These are phyloP conservation scores for Elaeidobius kamerunicus DNA, from an alignment of 2,888 invertebrate species.

Conservation along the genomic window DNA sequence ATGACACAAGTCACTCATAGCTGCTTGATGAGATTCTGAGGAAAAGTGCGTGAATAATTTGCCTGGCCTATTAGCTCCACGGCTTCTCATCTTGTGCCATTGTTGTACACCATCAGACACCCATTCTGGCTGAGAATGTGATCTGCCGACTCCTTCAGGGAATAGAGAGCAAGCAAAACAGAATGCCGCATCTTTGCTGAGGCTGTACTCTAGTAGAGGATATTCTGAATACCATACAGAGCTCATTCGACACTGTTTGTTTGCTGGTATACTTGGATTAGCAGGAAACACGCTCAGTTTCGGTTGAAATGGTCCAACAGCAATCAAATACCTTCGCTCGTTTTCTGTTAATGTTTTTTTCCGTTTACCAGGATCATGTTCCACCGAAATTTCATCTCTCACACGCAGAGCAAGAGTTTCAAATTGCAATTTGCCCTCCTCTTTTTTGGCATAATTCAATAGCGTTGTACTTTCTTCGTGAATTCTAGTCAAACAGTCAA, in stretches of 20 bases:
- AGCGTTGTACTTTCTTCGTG: too few relatives aligned
- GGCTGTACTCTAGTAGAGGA: constrained; percentile 8
- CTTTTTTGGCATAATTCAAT: too few relatives aligned
- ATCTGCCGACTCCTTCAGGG: constrained; percentile 3
- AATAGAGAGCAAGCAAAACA: constrained; percentile 14
- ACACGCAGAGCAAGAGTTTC: too few relatives aligned
- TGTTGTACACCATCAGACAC: constrained; percentile 2
- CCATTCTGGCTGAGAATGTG: constrained; percentile 4
- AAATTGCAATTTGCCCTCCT: too few relatives aligned
- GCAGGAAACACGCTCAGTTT: neutral
- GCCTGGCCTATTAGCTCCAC: constrained; percentile 2
- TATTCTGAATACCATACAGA: constrained; percentile 1
- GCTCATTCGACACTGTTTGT: neutral
- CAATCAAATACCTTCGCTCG: constrained; percentile 3
- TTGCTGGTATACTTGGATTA: neutral
- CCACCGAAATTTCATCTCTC: too few relatives aligned
- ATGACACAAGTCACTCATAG: constrained; percentile 8
- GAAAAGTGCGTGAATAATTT: constrained; percentile 4
- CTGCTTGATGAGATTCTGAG: constrained; percentile 5
- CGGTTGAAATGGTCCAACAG: constrained; percentile 3
- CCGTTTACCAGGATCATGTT: constrained; percentile 14
- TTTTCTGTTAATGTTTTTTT: neutral
- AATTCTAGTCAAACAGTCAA: too few relatives aligned
- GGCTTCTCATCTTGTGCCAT: constrained; percentile 12
- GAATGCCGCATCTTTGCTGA: constrained; percentile 10